Conservation (phyloP, 2,888 invertebrate genomes). For the Lasioglossum leucozonium region DNA sequence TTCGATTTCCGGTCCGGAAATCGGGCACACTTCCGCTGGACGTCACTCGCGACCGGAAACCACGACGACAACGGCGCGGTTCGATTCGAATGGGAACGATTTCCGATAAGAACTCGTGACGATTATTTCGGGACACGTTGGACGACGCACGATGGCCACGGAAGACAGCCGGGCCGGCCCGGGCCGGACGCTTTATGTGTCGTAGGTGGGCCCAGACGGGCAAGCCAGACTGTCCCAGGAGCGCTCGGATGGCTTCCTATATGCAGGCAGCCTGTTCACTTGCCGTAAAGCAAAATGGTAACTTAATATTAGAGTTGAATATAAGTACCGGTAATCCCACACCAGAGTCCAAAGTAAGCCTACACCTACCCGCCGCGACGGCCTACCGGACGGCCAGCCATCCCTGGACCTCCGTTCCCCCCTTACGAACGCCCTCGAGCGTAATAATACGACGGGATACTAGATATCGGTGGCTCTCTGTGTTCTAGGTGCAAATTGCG, state of each 20-base stretch:
- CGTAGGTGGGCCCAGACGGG: slow-evolving; percentile 80
- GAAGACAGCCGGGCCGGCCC: slow-evolving; percentile 23
- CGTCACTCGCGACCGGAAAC: slow-evolving; percentile 3
- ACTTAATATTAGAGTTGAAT: slow-evolving; percentile 84
- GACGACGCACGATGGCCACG: slow-evolving; percentile 26
- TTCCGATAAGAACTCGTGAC: neutral
- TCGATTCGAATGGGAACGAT: neutral
- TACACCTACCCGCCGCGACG: slow-evolving; percentile 77
- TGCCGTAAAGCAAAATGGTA: slow-evolving; percentile 84
- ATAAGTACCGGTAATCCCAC: slow-evolving; percentile 84
- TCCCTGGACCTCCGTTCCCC: slow-evolving; percentile 67
- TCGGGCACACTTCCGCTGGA: neutral
- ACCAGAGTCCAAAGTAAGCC: slow-evolving; percentile 83
- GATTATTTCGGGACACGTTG: neutral
- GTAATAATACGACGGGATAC: slow-evolving; percentile 79
- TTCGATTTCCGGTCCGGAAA: neutral
- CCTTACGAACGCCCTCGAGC: slow-evolving; percentile 74
- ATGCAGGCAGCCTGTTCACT: slow-evolving; percentile 84
- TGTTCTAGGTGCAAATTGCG: slow-evolving; percentile 75
- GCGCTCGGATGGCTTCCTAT: slow-evolving; percentile 84
- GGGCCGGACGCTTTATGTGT: slow-evolving; percentile 55
- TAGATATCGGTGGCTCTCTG: slow-evolving; percentile 74
- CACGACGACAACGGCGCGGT: neutral
- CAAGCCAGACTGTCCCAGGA: slow-evolving; percentile 82
- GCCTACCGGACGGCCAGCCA: slow-evolving; percentile 56